Evolutionary conservation across 2,797 vertebrate species (phyloP), one percentile per base, ranked within the genome.

Genomic region (Poliocrania exsul): DNA sequence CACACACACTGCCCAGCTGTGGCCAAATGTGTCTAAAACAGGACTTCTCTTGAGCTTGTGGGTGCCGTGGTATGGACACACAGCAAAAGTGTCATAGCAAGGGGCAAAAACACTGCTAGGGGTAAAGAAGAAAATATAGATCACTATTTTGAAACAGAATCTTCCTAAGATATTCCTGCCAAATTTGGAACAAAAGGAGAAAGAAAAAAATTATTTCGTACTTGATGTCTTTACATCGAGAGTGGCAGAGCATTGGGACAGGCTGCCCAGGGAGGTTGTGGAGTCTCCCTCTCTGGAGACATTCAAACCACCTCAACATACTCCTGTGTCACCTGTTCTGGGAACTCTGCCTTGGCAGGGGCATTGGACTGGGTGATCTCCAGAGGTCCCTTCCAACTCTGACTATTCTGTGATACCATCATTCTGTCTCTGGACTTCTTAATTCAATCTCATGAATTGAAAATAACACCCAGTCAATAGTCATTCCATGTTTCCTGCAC

Each of bases 1-100:
- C 16, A 5, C 5, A 2, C 23, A 3, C 0, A 0, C 62, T 40
- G 50, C 67, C 66, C 8, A 37, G 5, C 9, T 19, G 24, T 17
- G 60, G 4, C n/a, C 46, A 25, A 33, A 47, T 1, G 23, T 5
- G 46, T 29, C 66, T 19, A 1, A 9, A 3, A 3, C 37, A n/a
- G 53, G 12, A 1, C 29, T 40, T 9, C 53, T 31, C 50, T 31
- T 8, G 12, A 23, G 40, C 28, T 4, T 29, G 4, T 5, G 9
- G 31, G 18, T 12, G 65, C 71, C 64, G 19, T 20, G 61, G 7
- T 9, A 9, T 3, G 19, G 64, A 16, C 42, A 42, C 7, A 2
- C 16, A 9, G 10, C 5, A n/a, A 6, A 50, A 38, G 17, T 7
- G 16, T 14, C 47, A 9, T 1, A 3, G 46, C 49, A 80, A 74